A percentile compares a stretch with the other conserved stretches of the same genome.
These are phyloP conservation scores for Cervus canadensis DNA, from an alignment of 2,113 vertebrate genomes.

Conservation along the genomic window DNA sequence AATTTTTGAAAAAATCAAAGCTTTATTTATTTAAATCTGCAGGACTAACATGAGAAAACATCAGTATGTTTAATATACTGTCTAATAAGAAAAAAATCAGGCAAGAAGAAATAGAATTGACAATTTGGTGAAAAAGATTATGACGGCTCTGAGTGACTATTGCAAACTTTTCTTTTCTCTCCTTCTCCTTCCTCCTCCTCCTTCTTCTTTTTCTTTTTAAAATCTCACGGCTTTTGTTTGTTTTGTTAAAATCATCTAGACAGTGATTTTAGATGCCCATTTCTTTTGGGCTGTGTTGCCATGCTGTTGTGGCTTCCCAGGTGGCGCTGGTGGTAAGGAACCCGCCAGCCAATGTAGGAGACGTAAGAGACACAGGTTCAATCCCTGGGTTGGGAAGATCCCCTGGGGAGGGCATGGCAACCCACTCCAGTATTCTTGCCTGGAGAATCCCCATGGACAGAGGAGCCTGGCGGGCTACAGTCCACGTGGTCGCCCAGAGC, in stretches of 20 bases:
- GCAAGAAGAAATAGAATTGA: background rate
- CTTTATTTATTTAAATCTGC: background rate
- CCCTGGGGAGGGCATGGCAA: background rate
- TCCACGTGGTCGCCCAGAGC: background rate
- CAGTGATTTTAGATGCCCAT: background rate
- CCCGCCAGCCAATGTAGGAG: background rate
- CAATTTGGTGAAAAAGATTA: background rate
- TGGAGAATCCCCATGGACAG: background rate
- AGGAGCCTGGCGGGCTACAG: background rate
- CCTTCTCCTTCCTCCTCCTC: background rate
- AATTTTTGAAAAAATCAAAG: background rate
- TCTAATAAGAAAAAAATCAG: constrained; percentile 8
- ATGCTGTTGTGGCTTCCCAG: background rate
- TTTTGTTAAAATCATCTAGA: background rate
- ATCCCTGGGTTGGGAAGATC: background rate
- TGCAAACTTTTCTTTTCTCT: background rate
- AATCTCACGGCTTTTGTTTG: background rate
- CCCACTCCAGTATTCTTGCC: background rate
- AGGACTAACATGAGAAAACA: background rate
- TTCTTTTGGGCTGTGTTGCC: background rate
- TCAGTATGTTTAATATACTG: background rate
- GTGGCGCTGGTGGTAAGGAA: background rate
- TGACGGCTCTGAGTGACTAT: background rate
- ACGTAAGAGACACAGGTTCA: background rate
- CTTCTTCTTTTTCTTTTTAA: background rate